Evolutionary conservation across 2,888 invertebrate genomes (phyloP).

Genomic region (Corbicula japonica): DNA sequence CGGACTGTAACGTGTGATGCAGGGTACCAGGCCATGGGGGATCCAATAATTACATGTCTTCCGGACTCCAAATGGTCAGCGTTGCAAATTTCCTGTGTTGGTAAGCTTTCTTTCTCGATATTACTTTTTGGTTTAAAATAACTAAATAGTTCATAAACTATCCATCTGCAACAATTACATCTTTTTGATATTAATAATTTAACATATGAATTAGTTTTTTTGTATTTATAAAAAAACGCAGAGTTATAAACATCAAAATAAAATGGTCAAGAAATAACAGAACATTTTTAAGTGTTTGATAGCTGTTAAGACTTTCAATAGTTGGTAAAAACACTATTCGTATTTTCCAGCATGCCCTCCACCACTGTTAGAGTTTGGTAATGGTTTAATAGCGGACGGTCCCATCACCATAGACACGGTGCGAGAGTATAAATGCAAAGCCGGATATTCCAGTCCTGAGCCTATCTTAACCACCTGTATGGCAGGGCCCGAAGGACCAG

Average conservation of each 20-base stretch:
- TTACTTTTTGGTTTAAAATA: background rate
- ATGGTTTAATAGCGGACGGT: conserved; percentile 32
- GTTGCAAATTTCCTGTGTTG: conserved; percentile 49
- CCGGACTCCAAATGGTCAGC: conserved; percentile 56
- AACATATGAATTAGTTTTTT: too few species aligned
- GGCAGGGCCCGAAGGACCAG: conserved; percentile 34
- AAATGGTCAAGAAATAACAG: too few species aligned
- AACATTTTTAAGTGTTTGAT: too few species aligned
- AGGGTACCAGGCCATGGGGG: conserved; percentile 55
- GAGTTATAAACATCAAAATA: too few species aligned
- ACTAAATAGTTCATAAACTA: background rate
- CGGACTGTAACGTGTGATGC: conserved; percentile 40
- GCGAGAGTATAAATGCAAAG: conserved; percentile 51
- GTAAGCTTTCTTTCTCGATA: conserved; percentile 40
- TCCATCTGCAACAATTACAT: background rate
- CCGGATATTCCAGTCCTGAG: conserved; percentile 33
- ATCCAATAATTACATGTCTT: conserved; percentile 45
- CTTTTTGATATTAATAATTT: too few species aligned
- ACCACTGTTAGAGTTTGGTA: conserved; percentile 31
- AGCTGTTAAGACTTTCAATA: too few species aligned
- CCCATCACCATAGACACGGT: conserved; percentile 17
- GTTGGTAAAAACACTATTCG: background rate
- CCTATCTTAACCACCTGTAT: conserved; percentile 28
- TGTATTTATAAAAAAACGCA: too few species aligned
- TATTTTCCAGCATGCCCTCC: conserved; percentile 54